Evolutionary conservation across 2,797 vertebrate genomes (phyloP), one percentile per base, ranked within the genome.

Genomic region (Cuculus canorus): DNA sequence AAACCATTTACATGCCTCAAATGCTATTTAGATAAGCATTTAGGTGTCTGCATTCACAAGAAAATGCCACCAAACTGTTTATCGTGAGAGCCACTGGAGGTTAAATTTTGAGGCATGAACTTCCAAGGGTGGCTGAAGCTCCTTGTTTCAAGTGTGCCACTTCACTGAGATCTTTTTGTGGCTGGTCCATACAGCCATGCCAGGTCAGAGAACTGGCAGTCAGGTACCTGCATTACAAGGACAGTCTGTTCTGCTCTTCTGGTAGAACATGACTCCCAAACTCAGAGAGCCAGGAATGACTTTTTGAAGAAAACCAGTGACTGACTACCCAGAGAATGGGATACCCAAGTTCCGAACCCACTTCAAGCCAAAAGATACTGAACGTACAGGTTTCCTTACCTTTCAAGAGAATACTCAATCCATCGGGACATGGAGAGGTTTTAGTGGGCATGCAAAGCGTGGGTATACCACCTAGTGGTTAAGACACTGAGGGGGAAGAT

Each of bases 151-250:
- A 52, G 45, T 4, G 0, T 32, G 56, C 14, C 24, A 64, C 22
- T 61, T 66, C 21, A 19, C 48, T 71, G 69, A 69, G 48, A 17
- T 47, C 33, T 37, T 17, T 15, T 27, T 30, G 52, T 76, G 70
- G 45, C 33, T 81, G 57, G 28, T 77, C 47, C 35, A 3, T 61
- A 33, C 0, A 0, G 50, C 37, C 4, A 0, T 41, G 24, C 14
- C 24, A 59, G 25, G 22, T 25, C 61, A 88, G 35, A 45, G 68
- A 92, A 45, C 35, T 39, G 60, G 60, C 21, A 33, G 56, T 39
- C 9, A 19, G 63, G 70, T 23, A n/a, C 35, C 33, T 59, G 28
- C 23, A 16, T 24, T 80, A 25, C 70, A 43, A 12, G 28, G 30
- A 16, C 41, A 37, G 21, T 32, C 52, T 56, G 5, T 66, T 68